phyloP scores from a whole-genome alignment of 2,888 invertebrate genomes.

The Chrysodeixis includens region DNA sequence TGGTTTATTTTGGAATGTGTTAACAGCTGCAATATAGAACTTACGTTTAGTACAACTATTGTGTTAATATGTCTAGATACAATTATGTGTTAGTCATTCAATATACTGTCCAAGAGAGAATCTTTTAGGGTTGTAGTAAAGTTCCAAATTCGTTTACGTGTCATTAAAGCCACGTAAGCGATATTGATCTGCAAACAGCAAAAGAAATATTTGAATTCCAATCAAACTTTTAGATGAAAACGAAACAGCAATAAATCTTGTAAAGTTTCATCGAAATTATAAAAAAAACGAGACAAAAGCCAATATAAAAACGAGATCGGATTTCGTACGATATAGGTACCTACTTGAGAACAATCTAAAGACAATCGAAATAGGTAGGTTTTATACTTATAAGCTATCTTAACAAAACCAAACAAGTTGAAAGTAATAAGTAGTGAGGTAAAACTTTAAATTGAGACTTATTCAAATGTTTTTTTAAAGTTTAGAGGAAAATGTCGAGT shows the following conservation, averaged over 20 bases:
- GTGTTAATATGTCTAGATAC: background rate
- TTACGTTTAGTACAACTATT: too few relatives aligned
- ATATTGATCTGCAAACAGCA: constrained; percentile 16
- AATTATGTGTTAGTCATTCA: background rate
- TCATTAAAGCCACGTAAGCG: constrained; percentile 3
- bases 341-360: constrained; percentile 36
- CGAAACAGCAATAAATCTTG: constrained; percentile 41
- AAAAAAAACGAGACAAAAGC: constrained; percentile 36
- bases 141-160: background rate
- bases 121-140: background rate
- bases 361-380: constrained; percentile 71
- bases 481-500: constrained; percentile 59
- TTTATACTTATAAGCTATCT: constrained; percentile 72
- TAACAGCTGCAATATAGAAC: constrained; percentile 18
- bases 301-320: constrained; percentile 45
- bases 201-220: constrained; percentile 27
- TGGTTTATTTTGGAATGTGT: constrained; percentile 36
- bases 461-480: constrained; percentile 76
- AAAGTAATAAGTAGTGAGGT: constrained; percentile 78
- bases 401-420: constrained; percentile 70
- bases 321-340: constrained; percentile 45
- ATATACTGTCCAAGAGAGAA: background rate
- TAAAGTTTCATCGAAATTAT: constrained; percentile 54
- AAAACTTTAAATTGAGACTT: constrained; percentile 79
- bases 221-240: constrained; percentile 42